Conservation (phyloP, 2,797 vertebrate species). For the Nyctibius grandis region DNA sequence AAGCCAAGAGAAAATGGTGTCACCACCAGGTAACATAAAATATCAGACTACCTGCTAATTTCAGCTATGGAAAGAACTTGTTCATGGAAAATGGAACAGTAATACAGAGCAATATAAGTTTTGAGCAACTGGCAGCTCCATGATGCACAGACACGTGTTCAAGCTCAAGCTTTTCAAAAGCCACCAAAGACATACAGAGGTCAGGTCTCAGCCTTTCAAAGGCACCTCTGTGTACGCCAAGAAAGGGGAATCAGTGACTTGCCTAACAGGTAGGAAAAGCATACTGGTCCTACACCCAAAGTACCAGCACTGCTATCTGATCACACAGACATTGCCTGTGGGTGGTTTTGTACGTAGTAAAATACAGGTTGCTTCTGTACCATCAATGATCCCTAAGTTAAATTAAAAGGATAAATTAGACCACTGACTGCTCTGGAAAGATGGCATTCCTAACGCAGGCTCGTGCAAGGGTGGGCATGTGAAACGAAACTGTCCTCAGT, state of each 20-base stretch:
- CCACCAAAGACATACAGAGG: neutral
- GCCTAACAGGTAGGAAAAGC: neutral
- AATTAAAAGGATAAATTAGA: neutral
- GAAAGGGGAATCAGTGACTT: neutral
- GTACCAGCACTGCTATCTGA: neutral
- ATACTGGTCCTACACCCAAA: neutral
- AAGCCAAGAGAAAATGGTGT: neutral
- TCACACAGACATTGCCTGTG: neutral
- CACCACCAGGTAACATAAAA: neutral
- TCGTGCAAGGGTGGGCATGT: neutral
- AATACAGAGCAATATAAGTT: neutral
- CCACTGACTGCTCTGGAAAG: neutral
- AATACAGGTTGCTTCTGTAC: neutral
- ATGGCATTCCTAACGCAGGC: neutral
- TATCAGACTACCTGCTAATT: neutral
- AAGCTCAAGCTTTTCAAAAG: neutral
- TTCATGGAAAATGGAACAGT: neutral
- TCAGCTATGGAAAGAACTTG: neutral
- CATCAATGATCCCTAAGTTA: neutral
- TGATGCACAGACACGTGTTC: neutral
- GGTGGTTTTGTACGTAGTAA: neutral
- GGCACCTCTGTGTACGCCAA: fast-evolving
- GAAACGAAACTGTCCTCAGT: neutral
- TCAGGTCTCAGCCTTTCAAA: neutral
- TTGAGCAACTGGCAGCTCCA: neutral